Evolutionary conservation across 64 coral and sea anemone species (phyloP).

Genomic region (Platygyra sinensis): DNA sequence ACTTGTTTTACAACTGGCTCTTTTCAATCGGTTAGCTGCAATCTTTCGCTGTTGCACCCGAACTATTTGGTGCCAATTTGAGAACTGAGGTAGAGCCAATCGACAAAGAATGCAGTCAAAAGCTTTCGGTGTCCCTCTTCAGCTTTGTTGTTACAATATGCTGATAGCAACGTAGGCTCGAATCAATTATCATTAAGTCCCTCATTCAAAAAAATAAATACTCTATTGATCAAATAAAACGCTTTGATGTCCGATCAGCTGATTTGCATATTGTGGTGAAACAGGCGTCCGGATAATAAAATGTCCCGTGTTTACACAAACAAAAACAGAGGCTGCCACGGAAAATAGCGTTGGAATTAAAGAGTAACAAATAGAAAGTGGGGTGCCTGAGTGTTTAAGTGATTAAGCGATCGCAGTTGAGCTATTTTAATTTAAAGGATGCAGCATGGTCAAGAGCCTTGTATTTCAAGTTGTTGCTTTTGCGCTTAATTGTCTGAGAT

Average conservation of each 20-base stretch:
- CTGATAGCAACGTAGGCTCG: neutral
- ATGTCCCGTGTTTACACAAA: neutral
- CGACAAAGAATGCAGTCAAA: too few species aligned
- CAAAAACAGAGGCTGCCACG: neutral
- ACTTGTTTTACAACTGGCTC: neutral
- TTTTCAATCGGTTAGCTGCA: too few species aligned
- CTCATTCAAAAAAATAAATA: neutral
- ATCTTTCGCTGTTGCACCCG: too few species aligned
- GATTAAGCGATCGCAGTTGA: neutral
- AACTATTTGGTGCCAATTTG: too few species aligned
- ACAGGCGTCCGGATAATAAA: neutral
- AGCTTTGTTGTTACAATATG: neutral
- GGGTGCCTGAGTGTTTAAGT: neutral
- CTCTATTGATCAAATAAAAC: neutral
- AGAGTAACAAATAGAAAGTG: neutral
- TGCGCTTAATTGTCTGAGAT: neutral
- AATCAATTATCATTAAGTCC: neutral
- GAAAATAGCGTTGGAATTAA: neutral
- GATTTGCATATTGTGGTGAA: neutral
- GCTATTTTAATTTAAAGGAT: too few species aligned
- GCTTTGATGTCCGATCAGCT: neutral
- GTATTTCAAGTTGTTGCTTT: neutral
- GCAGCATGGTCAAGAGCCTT: too few species aligned
- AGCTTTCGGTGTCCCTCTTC: too few species aligned
- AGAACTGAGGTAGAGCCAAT: too few species aligned